These are phyloP conservation scores for Dynastes tityus DNA, from an alignment of 2,888 invertebrate species.

Conservation along the genomic window DNA sequence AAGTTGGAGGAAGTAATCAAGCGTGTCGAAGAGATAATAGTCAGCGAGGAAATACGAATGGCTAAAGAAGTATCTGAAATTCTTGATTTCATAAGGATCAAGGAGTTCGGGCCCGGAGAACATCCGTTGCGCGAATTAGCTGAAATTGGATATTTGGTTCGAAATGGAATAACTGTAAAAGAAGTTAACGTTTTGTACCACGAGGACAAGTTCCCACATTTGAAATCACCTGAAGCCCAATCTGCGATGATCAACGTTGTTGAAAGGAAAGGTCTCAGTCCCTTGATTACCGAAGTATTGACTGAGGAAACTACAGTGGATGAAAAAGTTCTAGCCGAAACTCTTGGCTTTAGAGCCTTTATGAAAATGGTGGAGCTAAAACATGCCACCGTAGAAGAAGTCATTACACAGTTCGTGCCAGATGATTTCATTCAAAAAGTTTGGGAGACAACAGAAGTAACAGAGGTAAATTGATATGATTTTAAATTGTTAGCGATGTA, in stretches of 20 bases:
- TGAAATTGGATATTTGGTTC: constrained; percentile 84
- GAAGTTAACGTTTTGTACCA: constrained; percentile 86
- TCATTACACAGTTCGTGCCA: constrained; percentile 86
- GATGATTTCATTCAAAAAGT: constrained; percentile 87
- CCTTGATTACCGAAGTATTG: constrained; percentile 85
- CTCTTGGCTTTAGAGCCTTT: constrained; percentile 89
- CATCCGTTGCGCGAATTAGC: constrained; percentile 86
- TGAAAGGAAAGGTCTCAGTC: constrained; percentile 87
- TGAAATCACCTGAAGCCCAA: constrained; percentile 87
- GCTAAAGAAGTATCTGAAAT: constrained; percentile 85
- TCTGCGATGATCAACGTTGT: constrained; percentile 88
- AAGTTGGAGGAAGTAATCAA: constrained; percentile 74
- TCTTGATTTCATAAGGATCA: constrained; percentile 81
- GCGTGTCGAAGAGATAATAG: constrained; percentile 73
- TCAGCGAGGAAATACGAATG: constrained; percentile 75
- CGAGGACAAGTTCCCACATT: constrained; percentile 84
- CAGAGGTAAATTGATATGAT: constrained; percentile 72
- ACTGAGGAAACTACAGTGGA: constrained; percentile 86
- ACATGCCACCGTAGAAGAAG: constrained; percentile 87
- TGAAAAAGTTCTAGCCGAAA: constrained; percentile 83
- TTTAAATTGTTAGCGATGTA: neutral
- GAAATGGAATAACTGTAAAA: constrained; percentile 82
- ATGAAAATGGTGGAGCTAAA: constrained; percentile 88
- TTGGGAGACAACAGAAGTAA: constrained; percentile 84
- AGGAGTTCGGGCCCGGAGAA: constrained; percentile 87